These are phyloP conservation scores for Pantherophis alleghaniensis DNA, from an alignment of 2,797 vertebrate genomes.

Conservation along the genomic window DNA sequence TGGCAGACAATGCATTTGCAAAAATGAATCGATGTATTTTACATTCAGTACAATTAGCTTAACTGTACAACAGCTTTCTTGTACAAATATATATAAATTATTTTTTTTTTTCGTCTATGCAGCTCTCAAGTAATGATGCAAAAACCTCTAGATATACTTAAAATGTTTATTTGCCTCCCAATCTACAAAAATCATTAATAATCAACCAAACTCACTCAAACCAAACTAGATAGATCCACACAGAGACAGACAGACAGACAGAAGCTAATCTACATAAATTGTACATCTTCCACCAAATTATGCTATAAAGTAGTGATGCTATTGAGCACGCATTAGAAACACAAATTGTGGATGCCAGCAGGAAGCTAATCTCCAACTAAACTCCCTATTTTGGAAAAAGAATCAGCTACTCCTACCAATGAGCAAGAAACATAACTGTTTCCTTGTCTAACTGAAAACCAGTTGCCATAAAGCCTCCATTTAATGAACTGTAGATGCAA, in stretches of 20 bases:
- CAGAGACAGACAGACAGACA: neutral
- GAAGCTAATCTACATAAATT: neutral
- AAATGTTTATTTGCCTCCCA: neutral
- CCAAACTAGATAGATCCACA: neutral
- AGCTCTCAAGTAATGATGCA: neutral
- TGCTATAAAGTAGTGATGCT: neutral
- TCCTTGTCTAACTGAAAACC: neutral
- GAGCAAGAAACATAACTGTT: neutral
- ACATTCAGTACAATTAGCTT: neutral
- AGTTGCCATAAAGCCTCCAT: neutral
- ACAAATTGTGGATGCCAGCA: neutral
- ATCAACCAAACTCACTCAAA: neutral
- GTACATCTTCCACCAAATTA: neutral
- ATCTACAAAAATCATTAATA: neutral
- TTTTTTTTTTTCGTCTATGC: neutral
- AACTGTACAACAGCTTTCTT: neutral
- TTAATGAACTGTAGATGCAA: neutral
- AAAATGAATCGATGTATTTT: too few relatives aligned
- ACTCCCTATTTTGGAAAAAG: neutral
- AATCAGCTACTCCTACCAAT: neutral
- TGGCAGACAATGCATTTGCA: too few relatives aligned
- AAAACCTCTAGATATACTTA: neutral
- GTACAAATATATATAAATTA: neutral
- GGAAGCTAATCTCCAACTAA: neutral
- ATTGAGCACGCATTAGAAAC: neutral